A percentile compares a stretch with the other conserved stretches of the same genome.
phyloP scores from a whole-genome alignment of 2,888 invertebrate species.

The Eilema caniola region DNA sequence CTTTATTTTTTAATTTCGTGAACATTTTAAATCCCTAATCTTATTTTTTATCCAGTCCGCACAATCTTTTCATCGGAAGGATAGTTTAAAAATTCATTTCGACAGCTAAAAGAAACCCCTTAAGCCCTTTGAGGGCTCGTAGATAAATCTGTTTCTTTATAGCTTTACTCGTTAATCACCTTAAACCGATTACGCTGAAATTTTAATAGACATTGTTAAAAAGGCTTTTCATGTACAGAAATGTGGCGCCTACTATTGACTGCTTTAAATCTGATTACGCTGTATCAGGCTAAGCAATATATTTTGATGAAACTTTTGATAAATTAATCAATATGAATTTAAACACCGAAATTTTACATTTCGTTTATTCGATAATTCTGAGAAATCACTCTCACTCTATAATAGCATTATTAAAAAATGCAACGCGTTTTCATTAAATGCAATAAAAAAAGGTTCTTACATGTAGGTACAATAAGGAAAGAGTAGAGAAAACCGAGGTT shows the following conservation, averaged over 20 bases:
- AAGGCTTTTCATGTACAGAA: slow-evolving; percentile 27
- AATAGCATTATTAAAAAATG: too few relatives aligned
- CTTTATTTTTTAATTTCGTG: slow-evolving; percentile 13
- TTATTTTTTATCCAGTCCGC: slow-evolving; percentile 31
- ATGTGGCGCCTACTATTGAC: not conserved
- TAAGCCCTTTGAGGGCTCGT: slow-evolving; percentile 56
- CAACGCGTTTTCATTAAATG: too few relatives aligned
- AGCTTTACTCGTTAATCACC: slow-evolving; percentile 67
- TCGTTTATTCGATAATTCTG: not conserved
- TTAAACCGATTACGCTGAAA: slow-evolving; percentile 60
- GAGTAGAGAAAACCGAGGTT: too few relatives aligned
- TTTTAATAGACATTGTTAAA: slow-evolving; percentile 56
- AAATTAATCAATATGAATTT: not conserved
- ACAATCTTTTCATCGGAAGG: slow-evolving; percentile 43
- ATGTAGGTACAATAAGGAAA: too few relatives aligned
- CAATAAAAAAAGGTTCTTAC: too few relatives aligned
- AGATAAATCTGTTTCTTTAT: slow-evolving; percentile 67
- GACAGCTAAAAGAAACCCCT: slow-evolving; percentile 55
- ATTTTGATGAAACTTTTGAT: not conserved
- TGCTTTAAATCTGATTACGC: slow-evolving; percentile 6
- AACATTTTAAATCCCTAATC: slow-evolving; percentile 30
- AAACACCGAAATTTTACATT: not conserved
- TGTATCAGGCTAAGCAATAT: not conserved
- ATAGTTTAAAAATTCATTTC: slow-evolving; percentile 56
- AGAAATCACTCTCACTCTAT: not conserved